phyloP scores from a whole-genome alignment of 2,113 vertebrate species.

The Xiphophorus hellerii region DNA sequence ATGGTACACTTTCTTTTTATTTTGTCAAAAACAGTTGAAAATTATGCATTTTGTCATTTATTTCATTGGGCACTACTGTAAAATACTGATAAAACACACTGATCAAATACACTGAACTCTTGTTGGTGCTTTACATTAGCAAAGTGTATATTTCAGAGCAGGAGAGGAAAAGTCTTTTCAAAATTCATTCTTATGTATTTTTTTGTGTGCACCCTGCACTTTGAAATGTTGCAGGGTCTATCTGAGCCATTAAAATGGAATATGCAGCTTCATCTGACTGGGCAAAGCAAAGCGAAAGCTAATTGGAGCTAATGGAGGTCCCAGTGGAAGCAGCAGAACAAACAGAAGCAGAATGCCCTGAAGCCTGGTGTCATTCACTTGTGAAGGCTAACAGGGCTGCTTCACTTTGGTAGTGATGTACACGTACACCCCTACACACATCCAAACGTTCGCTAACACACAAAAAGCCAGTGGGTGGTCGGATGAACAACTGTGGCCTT shows the following conservation, averaged over 20 bases:
- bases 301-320: slow-evolving; percentile 79
- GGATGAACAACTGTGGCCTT: slow-evolving; percentile 56
- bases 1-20: too few relatives aligned
- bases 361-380: slow-evolving; percentile 76
- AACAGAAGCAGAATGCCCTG: slow-evolving; percentile 74
- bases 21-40: too few relatives aligned
- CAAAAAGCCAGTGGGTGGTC: slow-evolving; percentile 56
- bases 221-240: slow-evolving; percentile 15
- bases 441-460: slow-evolving; percentile 37
- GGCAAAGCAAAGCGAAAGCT: slow-evolving; percentile 64
- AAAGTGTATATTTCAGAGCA: not conserved
- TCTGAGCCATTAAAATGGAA: slow-evolving; percentile 45
- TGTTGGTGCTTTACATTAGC: too few relatives aligned
- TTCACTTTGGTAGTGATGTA: slow-evolving; percentile 30
- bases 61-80: not conserved
- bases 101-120: not conserved
- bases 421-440: slow-evolving; percentile 24
- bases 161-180: not conserved
- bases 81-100: not conserved
- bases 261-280: slow-evolving; percentile 59
- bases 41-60: not conserved
- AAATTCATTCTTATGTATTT: not conserved
- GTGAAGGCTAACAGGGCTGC: slow-evolving; percentile 52
- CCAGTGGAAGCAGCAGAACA: slow-evolving; percentile 73
- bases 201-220: slow-evolving; percentile 1